Evolutionary conservation across 2,888 invertebrate species (phyloP), one percentile per base, ranked within the genome.

Genomic region (Sisyra nigra): DNA sequence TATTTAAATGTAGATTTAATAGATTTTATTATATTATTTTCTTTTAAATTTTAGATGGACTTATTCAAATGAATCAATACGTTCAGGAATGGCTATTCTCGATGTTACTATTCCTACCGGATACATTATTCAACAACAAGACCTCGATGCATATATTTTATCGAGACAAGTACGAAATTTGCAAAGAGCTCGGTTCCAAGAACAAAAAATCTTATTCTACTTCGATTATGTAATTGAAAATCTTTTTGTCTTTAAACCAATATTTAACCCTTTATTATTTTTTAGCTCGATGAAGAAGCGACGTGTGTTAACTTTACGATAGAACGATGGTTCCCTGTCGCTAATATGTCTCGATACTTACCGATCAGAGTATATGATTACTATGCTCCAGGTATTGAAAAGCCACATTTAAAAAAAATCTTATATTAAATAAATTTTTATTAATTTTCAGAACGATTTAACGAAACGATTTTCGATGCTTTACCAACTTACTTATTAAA

Each of bases 301-400:
- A 86, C 86, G 5, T 96, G 96, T 57, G 80, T 96, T 8, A 84
- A 88, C 63, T 88, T 93, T 60, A 87, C 89, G 1, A 76, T 93
- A 44, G 91, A 93, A 63, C 73, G 96, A 50, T 96, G 93, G 93
- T 84, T 75, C 65, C 94, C 94, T 0, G 91, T 94, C 3, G 94
- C 94, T 40, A 96, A 96, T 65, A 87, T 93, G 85, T 92, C 94
- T 1, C 74, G 89, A 37, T 91, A 87, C 62, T 72, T 94, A 51
- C 81, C 89, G 3, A 79, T 92, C 42, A 73, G 86, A 44, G 80
- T 94, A 9, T 96, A 92, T 63, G 94, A 96, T 66, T 94, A 92
- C 61, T 94, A 94, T 63, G 85, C 93, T 43, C 94, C 94, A 55
- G 92, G 92, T 91, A 63, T 62, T 60, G 54, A n/a, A n/a, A n/a